phyloP scores from a whole-genome alignment of 2,888 invertebrate genomes.

The Melinaea menophilus region DNA sequence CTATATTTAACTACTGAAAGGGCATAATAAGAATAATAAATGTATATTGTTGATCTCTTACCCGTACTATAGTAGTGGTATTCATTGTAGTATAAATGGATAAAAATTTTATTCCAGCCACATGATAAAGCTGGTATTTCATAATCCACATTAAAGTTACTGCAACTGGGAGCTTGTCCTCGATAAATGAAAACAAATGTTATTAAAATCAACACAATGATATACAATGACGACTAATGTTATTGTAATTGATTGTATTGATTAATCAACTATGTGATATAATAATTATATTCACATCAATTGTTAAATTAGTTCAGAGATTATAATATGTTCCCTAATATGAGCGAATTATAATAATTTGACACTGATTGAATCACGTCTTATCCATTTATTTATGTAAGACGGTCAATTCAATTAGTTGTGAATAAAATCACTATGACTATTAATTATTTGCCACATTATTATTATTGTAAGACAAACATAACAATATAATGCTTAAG shows the following conservation, averaged over 20 bases:
- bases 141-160: background rate
- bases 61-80: too few species aligned
- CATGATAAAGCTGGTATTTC: slow-evolving; percentile 9
- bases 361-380: background rate
- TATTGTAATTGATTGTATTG: slow-evolving; percentile 26
- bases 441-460: too few species aligned
- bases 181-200: slow-evolving; percentile 31
- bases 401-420: too few species aligned
- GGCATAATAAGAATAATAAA: too few species aligned
- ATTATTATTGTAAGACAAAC: too few species aligned
- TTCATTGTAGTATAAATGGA: too few species aligned
- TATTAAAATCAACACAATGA: slow-evolving; percentile 33
- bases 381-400: too few species aligned
- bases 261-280: slow-evolving; percentile 22
- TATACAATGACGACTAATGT: slow-evolving; percentile 27
- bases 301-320: slow-evolving; percentile 25
- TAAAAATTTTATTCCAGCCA: background rate
- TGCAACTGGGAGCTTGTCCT: slow-evolving; percentile 11
- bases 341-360: background rate
- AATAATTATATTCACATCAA: slow-evolving; percentile 20
- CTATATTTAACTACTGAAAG: too few species aligned
- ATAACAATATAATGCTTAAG: too few species aligned
- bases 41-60: too few species aligned
- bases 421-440: too few species aligned
- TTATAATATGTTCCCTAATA: slow-evolving; percentile 24